Conservation (phyloP, 1,140 invertebrate genomes). For the Hyles vespertilio region DNA sequence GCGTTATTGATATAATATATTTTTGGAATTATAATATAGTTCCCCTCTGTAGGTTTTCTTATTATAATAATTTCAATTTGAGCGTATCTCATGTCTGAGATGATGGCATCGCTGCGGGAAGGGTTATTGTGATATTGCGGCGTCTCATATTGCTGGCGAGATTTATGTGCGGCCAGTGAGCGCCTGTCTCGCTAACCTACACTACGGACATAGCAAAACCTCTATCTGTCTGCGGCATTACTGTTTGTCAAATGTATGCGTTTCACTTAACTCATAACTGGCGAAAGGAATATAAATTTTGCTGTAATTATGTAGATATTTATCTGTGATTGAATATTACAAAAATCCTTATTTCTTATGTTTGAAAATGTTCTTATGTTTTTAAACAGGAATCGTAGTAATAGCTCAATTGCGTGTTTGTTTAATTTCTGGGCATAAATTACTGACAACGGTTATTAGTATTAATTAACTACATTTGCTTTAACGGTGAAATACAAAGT, state of each 20-base stretch:
- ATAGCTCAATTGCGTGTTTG: no score
- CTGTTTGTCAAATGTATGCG: neutral
- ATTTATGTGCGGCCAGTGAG: slow-evolving; percentile 50
- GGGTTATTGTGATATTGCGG: slow-evolving; percentile 58
- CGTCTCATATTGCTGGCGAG: slow-evolving; percentile 55
- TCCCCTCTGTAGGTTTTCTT: slow-evolving; percentile 11
- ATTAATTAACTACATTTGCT: no score
- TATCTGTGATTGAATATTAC: no score
- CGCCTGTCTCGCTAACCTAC: slow-evolving; percentile 13
- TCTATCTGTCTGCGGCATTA: no score
- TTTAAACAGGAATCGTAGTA: no score
- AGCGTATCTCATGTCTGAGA: slow-evolving; percentile 22
- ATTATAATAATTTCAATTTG: slow-evolving; percentile 44
- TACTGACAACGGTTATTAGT: no score
- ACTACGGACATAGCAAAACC: neutral
- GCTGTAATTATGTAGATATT: no score
- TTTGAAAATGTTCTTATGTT: no score
- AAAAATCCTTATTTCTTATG: no score
- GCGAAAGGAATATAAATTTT: no score
- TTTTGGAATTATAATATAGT: slow-evolving; percentile 7
- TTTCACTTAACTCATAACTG: neutral
- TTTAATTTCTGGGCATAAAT: no score
- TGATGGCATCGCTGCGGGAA: slow-evolving; percentile 37
- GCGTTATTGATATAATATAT: neutral
- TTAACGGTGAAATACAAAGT: no score